Base-by-base conservation (phyloP, 2,113 vertebrate genomes). In the Tupaia chinensis region DNA sequence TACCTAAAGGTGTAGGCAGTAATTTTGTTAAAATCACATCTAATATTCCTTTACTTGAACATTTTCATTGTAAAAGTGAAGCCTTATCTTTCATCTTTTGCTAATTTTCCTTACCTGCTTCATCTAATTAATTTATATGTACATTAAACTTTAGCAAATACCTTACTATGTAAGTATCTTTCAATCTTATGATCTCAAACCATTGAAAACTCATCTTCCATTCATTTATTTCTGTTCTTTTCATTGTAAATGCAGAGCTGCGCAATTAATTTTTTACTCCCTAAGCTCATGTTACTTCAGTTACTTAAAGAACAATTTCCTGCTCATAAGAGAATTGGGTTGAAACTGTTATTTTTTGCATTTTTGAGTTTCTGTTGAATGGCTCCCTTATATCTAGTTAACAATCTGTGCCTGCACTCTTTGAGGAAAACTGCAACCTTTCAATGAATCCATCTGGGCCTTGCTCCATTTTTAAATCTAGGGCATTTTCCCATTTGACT, bases 221-320 rank as follows among this genome's bases (percentile, higher is more conserved):
- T 66, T 70, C 27, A 58, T 63, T 88, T 76, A 2, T 63, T 94
- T 95, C 85, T 93, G 65, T 76, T 82, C 77, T 86, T 98, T 94
- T 92, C 34, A 81, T 84, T 92, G 58, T 70, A 89, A 96, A 74
- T 61, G 80, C 65, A 89, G 22, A 89, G 22, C 54, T 95, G 72
- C 56, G 89, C 77, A 94, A 94, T 95, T 96, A 96, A 94, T 85
- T 95, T 92, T 93, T 94, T 11, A 61, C 13, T 85, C 87, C 92
- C 91, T 72, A 44, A 81, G 63, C 87, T 92, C 87, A 90, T 76
- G 60, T 96, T 94, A 88, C 69, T 91, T 96, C 63, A 66, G 65
- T 94, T 96, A 96, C 90, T 96, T 97, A 97, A 97, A 94, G 92
- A 96, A 90, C 60, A 94, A 92, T 96, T 96, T 94, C 68, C 77